phyloP scores from a whole-genome alignment of 64 coral and sea anemone species.

The Hydrozoanthus tunicans region DNA sequence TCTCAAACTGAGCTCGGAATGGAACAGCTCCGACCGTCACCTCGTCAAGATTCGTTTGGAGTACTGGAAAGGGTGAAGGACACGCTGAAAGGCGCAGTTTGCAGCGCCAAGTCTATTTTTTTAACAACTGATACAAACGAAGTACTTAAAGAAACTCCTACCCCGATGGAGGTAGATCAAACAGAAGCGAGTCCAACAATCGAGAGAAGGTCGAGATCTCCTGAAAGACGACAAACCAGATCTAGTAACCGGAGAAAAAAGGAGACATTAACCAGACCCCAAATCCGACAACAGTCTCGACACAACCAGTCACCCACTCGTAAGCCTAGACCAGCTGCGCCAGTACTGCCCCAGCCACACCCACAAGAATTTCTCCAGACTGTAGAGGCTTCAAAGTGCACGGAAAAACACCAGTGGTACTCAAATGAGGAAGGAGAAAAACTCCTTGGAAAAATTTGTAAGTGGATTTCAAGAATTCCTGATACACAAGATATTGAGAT shows the following conservation, averaged over 20 bases:
- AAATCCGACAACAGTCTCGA: background rate
- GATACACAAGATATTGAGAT: background rate
- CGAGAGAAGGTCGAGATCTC: background rate
- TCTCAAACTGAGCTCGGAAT: background rate
- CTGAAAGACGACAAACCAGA: background rate
- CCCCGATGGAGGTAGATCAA: constrained; percentile 24
- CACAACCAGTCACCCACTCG: background rate
- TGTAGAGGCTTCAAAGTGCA: constrained; percentile 8
- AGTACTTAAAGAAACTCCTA: background rate
- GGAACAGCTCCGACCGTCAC: background rate
- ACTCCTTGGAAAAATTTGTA: constrained; percentile 6
- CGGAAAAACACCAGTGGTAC: constrained; percentile 36
- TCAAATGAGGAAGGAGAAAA: constrained; percentile 27
- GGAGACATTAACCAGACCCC: background rate
- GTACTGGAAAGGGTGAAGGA: background rate
- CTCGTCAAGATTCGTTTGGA: background rate
- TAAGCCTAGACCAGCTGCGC: background rate
- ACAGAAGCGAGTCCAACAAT: background rate
- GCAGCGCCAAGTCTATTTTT: background rate
- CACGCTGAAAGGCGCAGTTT: background rate
- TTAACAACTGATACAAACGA: background rate
- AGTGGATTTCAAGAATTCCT: constrained; percentile 8
- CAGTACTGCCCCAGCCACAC: background rate
- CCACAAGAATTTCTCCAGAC: background rate
- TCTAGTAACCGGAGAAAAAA: background rate